Evolutionary conservation across 2,797 vertebrate species (phyloP), one percentile per base, ranked within the genome.

Genomic region (Xenentodon cancila): DNA sequence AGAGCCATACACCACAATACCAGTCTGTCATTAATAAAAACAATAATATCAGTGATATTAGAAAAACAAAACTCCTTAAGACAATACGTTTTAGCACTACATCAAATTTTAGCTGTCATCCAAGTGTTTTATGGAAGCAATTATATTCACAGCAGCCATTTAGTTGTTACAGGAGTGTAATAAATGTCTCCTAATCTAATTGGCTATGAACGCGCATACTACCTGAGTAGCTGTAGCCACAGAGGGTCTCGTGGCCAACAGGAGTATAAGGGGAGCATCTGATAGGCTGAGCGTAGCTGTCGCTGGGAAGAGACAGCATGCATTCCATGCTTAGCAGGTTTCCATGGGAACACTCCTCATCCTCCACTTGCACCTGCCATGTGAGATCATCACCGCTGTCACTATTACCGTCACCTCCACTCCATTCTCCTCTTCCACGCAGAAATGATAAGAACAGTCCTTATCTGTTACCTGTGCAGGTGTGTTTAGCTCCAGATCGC

Each of bases 221-320:
- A 92, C 91, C 90, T 84, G 90, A 91, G 87, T 79, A 90, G 84
- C 79, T 89, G 78, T 86, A 89, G 51, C 77, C 30, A 5, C 71
- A 64, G 66, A 84, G 82, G 12, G 76, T 66, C 53, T 92, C 88
- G 0, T 87, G 81, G 57, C 89, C 84, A 67, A 87, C 74, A 27
- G 84, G 79, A 75, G 87, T 90, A 61, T 84, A 90, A 0, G 95
- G 92, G 9, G 90, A 82, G 30, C 86, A 84, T 82, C 85, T 87
- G 0, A 95, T 92, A 0, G 95, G 94, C 16, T 92, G 86, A 59
- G 94, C 94, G 89, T 95, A 95, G 90, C 95, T 96, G 92, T 98
- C 96, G 3, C 95, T 96, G 69, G 97, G 96, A 77, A 98, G 89
- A 9, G 96, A 97, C n/a, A 96, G 92, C 94, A 96, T 96, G 49